Percentiles rank a stretch among this genome's conserved stretches.
phyloP scores from a whole-genome alignment of 2,888 invertebrate genomes.

The Pogonocherus hispidulus region DNA sequence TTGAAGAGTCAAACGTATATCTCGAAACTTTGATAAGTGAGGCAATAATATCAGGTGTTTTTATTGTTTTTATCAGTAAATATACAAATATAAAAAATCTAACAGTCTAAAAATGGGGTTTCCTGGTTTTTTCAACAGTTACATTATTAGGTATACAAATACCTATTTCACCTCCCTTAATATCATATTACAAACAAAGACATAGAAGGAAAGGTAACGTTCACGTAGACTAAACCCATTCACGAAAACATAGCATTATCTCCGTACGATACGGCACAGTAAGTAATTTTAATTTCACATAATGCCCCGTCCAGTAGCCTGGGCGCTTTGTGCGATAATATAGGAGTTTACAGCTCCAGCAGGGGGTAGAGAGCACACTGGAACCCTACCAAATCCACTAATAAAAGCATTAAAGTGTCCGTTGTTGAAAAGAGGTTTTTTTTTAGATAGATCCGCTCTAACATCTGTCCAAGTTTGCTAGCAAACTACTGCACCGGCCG shows the following conservation, averaged over 20 bases:
- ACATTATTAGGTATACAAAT: too few relatives aligned
- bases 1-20: too few relatives aligned
- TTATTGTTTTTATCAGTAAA: too few relatives aligned
- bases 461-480: conserved; percentile 49
- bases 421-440: conserved; percentile 46
- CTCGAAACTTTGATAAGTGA: too few relatives aligned
- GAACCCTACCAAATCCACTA: conserved; percentile 50
- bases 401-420: conserved; percentile 50
- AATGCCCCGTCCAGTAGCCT: conserved; percentile 42
- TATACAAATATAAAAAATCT: too few relatives aligned
- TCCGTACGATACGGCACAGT: conserved; percentile 33
- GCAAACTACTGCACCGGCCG: conserved; percentile 13
- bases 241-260: conserved; percentile 29
- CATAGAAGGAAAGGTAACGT: not conserved
- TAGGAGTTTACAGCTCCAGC: conserved; percentile 45
- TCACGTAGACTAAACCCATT: conserved; percentile 22
- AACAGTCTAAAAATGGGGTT: too few relatives aligned
- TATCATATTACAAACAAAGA: too few relatives aligned
- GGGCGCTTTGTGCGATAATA: conserved; percentile 48
- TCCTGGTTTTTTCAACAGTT: too few relatives aligned
- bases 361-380: conserved; percentile 42
- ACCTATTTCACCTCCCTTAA: too few relatives aligned
- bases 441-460: conserved; percentile 38
- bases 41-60: too few relatives aligned
- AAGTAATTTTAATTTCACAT: conserved; percentile 46